Evolutionary conservation across 1,140 invertebrate genomes (phyloP).

Genomic region (Tenebrio molitor): DNA sequence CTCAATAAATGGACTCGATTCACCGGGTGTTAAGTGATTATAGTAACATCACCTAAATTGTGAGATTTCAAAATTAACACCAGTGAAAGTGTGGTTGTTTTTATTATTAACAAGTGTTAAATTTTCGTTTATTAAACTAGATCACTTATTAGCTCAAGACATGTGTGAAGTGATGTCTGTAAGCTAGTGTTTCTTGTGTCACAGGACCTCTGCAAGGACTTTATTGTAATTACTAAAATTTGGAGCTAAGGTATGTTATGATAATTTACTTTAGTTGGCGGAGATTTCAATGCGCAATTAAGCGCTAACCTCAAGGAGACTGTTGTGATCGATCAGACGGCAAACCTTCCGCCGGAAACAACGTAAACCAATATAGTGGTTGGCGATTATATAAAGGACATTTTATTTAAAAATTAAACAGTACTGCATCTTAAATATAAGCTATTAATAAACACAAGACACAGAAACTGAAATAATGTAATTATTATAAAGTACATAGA

Average conservation of each 20-base stretch:
- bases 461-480: too few species aligned
- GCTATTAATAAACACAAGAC: too few species aligned
- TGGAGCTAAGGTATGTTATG: conserved; percentile 10
- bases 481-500: too few species aligned
- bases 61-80: conserved; percentile 60
- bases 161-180: conserved; percentile 41
- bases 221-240: background rate
- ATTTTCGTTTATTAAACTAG: conserved; percentile 44
- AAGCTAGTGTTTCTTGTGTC: conserved; percentile 41
- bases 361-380: background rate
- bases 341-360: conserved; percentile 48
- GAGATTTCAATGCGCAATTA: conserved; percentile 29
- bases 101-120: conserved; percentile 52
- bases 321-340: conserved; percentile 46
- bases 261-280: conserved; percentile 26
- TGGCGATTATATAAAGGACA: too few species aligned
- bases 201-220: conserved; percentile 51
- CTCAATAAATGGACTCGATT: conserved; percentile 38
- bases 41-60: conserved; percentile 51
- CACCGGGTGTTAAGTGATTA: conserved; percentile 53
- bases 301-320: conserved; percentile 45
- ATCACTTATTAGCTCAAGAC: conserved; percentile 11
- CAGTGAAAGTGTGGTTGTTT: conserved; percentile 59
- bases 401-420: too few species aligned
- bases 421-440: too few species aligned